Evolutionary conservation across 2,888 invertebrate genomes (phyloP), one percentile per base, ranked within the genome.

Genomic region (Synanthedon myopaeformis): DNA sequence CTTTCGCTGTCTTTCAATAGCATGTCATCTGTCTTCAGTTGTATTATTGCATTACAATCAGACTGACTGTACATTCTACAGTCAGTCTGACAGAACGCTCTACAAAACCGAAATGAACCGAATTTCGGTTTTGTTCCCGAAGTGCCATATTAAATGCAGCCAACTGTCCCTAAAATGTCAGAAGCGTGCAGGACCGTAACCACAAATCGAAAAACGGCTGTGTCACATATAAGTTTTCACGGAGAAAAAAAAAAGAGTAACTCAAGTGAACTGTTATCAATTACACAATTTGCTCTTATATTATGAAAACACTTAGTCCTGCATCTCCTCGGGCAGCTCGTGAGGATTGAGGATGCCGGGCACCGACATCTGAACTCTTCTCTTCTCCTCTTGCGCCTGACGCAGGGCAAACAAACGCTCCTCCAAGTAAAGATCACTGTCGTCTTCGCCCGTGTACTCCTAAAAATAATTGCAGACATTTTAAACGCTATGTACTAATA

Each of bases 381-480:
- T 91, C 87, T 99, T 99, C 70, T 97, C 97, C 59, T 95, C 93
- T 79, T 99, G 97, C 51, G 98, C 98, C 70, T 91, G 89, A 63
- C 93, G 92, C 61, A 99, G 91, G 56, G 96, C 93, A 60, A 91
- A 91, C 82, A 98, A 95, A 66, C 99, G 92, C 81, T 99, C 99
- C 76, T 99, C 99, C 72, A 99, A 89, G 88, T 95, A 99, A 73
- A 99, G 89, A 87, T 99, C 99, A 58, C 96, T 94, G 83, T 99
- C 97, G 77, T 99, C 99, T 80, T 98, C 98, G 50, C 99, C 99
- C 35, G 98, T 97, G 80, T 96, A 98, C 89, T 99, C 99, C 98
- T 99, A 79, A 4, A 87, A 72, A 52, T 41, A 10, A 35, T 35
- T 35, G 2, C 35, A 23, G 2, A 35, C 10, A 35, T 28, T 28